Conservation (phyloP, 1,140 invertebrate species). For the Acromyrmex charruanus region DNA sequence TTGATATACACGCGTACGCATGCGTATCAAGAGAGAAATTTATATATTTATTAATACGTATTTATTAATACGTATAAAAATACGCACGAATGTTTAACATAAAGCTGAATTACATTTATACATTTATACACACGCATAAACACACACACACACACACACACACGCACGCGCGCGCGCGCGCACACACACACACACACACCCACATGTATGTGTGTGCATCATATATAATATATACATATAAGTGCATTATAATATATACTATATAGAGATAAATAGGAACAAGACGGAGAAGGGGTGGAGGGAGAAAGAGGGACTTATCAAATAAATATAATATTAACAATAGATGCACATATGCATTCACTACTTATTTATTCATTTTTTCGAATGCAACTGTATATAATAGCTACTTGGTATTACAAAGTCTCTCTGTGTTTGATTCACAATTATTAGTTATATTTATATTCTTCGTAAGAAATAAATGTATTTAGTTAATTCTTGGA, state of each 20-base stretch:
- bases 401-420: background rate
- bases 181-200: no score
- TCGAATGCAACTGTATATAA: background rate
- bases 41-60: background rate
- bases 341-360: no score
- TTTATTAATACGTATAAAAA: no score
- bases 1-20: background rate
- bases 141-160: background rate
- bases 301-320: background rate
- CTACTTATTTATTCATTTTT: conserved; percentile 23
- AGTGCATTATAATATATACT: background rate
- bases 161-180: no score
- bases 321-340: conserved; percentile 45
- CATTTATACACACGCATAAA: no score
- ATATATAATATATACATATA: background rate
- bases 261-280: background rate
- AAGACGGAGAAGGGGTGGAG: background rate
- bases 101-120: background rate
- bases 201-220: background rate
- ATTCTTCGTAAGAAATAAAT: background rate
- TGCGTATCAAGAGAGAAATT: background rate
- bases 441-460: no score
- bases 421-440: background rate
- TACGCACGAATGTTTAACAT: background rate
- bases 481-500: background rate